Evolutionary conservation across 1,140 invertebrate species (phyloP).

Genomic region (Heliconius himera): DNA sequence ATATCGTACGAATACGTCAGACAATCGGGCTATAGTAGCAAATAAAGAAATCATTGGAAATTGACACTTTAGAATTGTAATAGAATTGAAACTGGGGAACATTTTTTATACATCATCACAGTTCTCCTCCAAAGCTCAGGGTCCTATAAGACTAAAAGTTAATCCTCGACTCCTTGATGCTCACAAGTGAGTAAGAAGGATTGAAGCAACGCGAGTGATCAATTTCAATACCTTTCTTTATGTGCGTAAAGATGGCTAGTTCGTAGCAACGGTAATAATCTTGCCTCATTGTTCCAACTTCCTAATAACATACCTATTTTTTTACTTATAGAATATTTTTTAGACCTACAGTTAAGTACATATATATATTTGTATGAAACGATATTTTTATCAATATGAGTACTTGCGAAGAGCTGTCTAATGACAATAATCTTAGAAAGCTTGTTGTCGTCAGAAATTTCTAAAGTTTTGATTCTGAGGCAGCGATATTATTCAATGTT

Average conservation of each 20-base stretch:
- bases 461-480: not conserved
- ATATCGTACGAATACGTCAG: constrained; percentile 40
- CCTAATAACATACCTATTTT: constrained; percentile 42
- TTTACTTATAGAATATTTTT: constrained; percentile 39
- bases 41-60: constrained; percentile 23
- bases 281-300: constrained; percentile 65
- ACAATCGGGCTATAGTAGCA: constrained; percentile 25
- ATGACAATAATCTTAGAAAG: constrained; percentile 61
- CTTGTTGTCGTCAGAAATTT: constrained; percentile 5
- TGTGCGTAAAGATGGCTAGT: constrained; percentile 32
- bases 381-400: constrained; percentile 28
- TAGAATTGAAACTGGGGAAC: not conserved
- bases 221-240: constrained; percentile 27
- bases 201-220: not conserved
- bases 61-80: not conserved
- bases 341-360: constrained; percentile 37
- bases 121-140: not conserved
- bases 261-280: constrained; percentile 58
- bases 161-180: not conserved
- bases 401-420: constrained; percentile 55
- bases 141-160: not conserved
- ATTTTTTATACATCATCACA: not conserved
- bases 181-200: constrained; percentile 11
- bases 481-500: not conserved
- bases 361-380: constrained; percentile 32